Evolutionary conservation across 2,888 invertebrate species (phyloP).

Genomic region (Metopia argyrocephala): DNA sequence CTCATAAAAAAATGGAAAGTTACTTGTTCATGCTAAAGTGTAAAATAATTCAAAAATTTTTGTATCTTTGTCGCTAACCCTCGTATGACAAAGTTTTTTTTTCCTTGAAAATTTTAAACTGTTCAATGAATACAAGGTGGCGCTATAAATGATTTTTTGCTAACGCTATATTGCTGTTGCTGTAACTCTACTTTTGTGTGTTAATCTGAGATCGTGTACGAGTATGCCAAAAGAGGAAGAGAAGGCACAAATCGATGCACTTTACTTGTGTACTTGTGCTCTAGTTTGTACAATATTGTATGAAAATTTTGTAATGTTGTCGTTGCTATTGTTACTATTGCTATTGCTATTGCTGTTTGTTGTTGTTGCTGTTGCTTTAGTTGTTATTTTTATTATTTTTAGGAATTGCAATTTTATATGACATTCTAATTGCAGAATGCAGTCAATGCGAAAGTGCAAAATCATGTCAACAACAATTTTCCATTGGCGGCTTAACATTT

Average conservation of each 20-base stretch:
- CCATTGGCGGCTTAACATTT: slow-evolving; percentile 73
- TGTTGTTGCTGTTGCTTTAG: neutral
- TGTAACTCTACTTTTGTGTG: neutral
- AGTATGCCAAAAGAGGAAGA: slow-evolving; percentile 1
- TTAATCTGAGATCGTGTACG: neutral
- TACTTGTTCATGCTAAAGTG: too few species aligned
- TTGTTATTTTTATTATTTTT: slow-evolving; percentile 39
- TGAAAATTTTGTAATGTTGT: neutral
- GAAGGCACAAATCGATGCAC: slow-evolving; percentile 46
- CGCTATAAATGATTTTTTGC: slow-evolving; percentile 49
- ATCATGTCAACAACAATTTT: slow-evolving; percentile 78
- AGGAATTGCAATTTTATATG: slow-evolving; percentile 69
- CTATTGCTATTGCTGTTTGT: slow-evolving; percentile 16
- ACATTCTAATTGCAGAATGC: slow-evolving; percentile 79
- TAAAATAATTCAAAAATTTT: too few species aligned
- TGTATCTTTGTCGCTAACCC: neutral
- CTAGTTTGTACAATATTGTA: slow-evolving; percentile 45
- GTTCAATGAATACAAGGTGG: slow-evolving; percentile 54
- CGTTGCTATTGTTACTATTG: slow-evolving; percentile 14
- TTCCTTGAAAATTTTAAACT: neutral
- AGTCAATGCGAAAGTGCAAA: slow-evolving; percentile 79
- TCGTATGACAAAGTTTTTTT: neutral
- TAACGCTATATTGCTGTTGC: neutral
- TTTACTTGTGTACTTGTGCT: slow-evolving; percentile 57
- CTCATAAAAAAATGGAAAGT: too few species aligned